Evolutionary conservation across 2,888 invertebrate species (phyloP), one percentile per base, ranked within the genome.

Genomic region (Cantharis nigra): DNA sequence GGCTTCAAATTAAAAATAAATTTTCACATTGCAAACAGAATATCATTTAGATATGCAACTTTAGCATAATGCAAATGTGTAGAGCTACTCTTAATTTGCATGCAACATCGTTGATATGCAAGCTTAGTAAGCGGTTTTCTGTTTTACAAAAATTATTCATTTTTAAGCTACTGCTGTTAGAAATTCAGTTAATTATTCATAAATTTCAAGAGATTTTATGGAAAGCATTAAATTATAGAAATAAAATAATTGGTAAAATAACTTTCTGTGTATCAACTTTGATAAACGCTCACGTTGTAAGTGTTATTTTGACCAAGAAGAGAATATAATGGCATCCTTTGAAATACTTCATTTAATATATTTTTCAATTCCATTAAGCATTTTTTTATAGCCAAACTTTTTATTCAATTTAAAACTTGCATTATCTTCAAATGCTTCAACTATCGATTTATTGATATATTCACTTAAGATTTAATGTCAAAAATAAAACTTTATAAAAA

Each of bases 381-480:
- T 94, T 89, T 97, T 97, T 97, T 96, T 73, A 99, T 98, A 83
- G 99, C 94, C 89, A 98, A 98, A 88, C 99, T 99, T 90, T 33
- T 99, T 99, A 49, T 49, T 49, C 49, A 49, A 49, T 49, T 49
- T 49, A 49, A n/a, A 49, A n/a, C 49, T 49, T 49, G n/a, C n/a
- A n/a, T 49, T 49, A 49, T 49, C 49, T 49, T 49, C 7, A 49
- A 49, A n/a, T 49, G 9, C 49, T 49, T 49, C n/a, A 49, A 49
- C 49, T 49, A 49, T 7, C 49, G 0, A 49, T 49, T 49, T 49
- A 49, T 49, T 49, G n/a, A 49, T 49, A 5, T 5, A 49, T n/a
- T n/a, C 49, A 49, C 7, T 49, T 49, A n/a, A 7, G n/a, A n/a
- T 5, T 49, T 49, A 49, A 49, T 49, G 5, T 7, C 49, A 49